These are phyloP conservation scores for Blastomussa wellsi DNA, from an alignment of 92 coral and sea anemone species.

Conservation along the genomic window DNA sequence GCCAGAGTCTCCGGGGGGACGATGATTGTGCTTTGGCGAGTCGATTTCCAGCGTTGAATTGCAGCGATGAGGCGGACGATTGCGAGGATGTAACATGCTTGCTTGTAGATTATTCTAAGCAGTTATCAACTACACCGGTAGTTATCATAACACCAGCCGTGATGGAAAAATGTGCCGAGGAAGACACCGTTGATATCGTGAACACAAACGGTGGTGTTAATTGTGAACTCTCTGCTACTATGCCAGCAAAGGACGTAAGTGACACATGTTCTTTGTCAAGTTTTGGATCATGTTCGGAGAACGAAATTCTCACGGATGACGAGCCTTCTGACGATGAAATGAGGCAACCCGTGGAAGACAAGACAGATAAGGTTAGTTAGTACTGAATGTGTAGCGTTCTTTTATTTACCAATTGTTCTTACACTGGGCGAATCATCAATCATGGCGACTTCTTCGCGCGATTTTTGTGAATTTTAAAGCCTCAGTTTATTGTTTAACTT, in stretches of 20 bases:
- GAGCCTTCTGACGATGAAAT: constrained; percentile 81
- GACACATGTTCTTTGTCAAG: constrained; percentile 81
- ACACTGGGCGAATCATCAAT: background rate
- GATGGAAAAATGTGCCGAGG: constrained; percentile 35
- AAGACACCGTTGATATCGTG: constrained; percentile 19
- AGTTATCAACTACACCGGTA: constrained; percentile 54
- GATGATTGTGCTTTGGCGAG: background rate
- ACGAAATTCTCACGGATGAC: constrained; percentile 80
- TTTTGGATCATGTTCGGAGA: constrained; percentile 71
- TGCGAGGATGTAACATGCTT: constrained; percentile 2
- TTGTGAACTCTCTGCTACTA: constrained; percentile 43
- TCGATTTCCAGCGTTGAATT: constrained; percentile 1
- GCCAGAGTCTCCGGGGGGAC: background rate
- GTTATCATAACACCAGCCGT: constrained; percentile 79
- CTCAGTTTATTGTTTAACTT: background rate
- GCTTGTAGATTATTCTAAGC: background rate
- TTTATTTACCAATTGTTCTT: constrained; percentile 2
- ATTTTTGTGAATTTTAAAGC: constrained; percentile 1
- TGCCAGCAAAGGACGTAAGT: constrained; percentile 57
- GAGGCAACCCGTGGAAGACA: constrained; percentile 63
- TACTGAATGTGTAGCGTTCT: background rate
- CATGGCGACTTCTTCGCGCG: background rate
- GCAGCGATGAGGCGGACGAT: constrained; percentile 11
- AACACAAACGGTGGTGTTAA: constrained; percentile 54
- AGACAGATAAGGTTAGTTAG: constrained; percentile 69